Conservation (phyloP, 2,797 vertebrate genomes). For the Anisognathus igniventris region DNA sequence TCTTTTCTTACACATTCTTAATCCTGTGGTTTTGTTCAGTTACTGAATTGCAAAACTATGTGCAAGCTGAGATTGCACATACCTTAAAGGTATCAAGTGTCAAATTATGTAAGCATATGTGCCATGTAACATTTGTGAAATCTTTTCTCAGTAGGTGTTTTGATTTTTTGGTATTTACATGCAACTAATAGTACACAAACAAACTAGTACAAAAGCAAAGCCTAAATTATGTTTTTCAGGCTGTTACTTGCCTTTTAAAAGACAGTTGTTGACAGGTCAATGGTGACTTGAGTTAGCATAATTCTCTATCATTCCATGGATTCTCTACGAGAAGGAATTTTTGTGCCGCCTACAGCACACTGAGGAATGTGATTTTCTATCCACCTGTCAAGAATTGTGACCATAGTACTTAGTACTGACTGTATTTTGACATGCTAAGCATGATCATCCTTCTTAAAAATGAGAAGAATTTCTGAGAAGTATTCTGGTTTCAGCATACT, state of each 20-base stretch:
- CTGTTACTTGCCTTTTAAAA: background rate
- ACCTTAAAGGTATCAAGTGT: background rate
- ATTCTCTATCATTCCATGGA: background rate
- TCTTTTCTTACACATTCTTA: background rate
- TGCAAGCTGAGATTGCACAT: background rate
- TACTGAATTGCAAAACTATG: background rate
- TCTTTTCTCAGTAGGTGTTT: background rate
- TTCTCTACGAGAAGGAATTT: background rate
- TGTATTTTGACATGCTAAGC: constrained; percentile 17
- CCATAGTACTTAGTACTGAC: constrained; percentile 15
- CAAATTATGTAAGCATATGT: background rate
- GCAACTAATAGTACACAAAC: background rate
- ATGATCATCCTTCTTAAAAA: background rate
- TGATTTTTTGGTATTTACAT: background rate
- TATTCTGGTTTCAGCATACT: background rate
- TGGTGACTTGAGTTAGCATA: background rate
- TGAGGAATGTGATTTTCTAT: constrained; percentile 2
- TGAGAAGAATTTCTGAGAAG: background rate
- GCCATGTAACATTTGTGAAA: background rate
- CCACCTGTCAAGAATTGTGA: constrained; percentile 15
- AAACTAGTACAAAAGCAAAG: background rate
- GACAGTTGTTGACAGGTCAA: background rate
- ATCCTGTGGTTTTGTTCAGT: background rate
- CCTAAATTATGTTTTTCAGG: background rate
- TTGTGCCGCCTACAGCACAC: background rate